Evolutionary conservation across 2,888 invertebrate species (phyloP), one percentile per base, ranked within the genome.

Genomic region (Sinhomidia bicolor): DNA sequence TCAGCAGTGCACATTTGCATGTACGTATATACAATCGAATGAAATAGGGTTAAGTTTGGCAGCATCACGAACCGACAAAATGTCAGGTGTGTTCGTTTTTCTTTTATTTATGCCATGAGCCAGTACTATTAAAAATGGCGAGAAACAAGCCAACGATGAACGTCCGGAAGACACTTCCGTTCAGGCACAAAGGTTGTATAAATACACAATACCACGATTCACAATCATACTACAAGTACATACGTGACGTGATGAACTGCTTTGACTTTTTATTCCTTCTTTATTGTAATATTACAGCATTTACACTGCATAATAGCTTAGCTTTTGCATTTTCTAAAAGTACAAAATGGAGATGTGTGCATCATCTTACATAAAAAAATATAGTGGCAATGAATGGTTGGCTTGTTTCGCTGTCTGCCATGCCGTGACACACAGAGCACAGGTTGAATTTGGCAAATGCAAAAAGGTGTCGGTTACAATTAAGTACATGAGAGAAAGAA

Each of bases 111-210:
- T 26, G 26, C 44, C 47, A 74, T 71, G 36, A 36, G 12, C 68
- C 68, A 41, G 29, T 12, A 20, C 57, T 4, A 51, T 32, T 41
- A 79, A 60, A 74, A 85, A 76, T 85, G 26, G 62, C 47, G 74
- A 83, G 57, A 83, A 83, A 62, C 76, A 12, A 76, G 44, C 14
- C 10, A 85, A 79, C 60, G 84, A 76, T 54, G 20, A 65, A 78
- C 68, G 51, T 54, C 78, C 85, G 85, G 85, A 85, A 65, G 78
- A 51, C 68, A 85, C 79, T 85, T 85, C 85, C 85, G 85, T 78
- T 85, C 14, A 10, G n/a, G n/a, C n/a, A n/a, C n/a, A n/a, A n/a
- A n/a, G n/a, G n/a, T n/a, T n/a, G n/a, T n/a, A n/a, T n/a, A n/a
- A n/a, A n/a, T n/a, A n/a, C n/a, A n/a, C n/a, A n/a, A n/a, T n/a